phyloP scores from a whole-genome alignment of 2,113 vertebrate species.

The Microtus oregoni region DNA sequence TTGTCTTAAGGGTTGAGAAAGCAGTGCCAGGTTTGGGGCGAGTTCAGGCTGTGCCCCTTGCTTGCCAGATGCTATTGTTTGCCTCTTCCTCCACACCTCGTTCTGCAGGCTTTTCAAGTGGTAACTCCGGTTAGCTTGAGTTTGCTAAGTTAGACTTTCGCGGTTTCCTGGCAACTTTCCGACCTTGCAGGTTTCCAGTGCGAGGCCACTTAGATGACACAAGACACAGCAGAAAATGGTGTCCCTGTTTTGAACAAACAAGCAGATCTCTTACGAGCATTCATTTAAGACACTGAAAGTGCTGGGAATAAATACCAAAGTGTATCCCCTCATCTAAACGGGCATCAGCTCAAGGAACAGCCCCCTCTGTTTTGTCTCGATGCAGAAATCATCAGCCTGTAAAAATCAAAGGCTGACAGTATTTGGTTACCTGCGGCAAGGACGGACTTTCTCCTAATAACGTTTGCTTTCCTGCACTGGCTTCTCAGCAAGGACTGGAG shows the following conservation, averaged over 20 bases:
- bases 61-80: conserved; percentile 6
- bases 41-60: background rate
- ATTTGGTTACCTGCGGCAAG: conserved; percentile 74
- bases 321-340: conserved; percentile 17
- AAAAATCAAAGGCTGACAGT: conserved; percentile 66
- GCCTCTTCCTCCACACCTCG: conserved; percentile 3
- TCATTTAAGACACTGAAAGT: conserved; percentile 38
- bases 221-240: conserved; percentile 26
- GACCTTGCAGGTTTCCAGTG: background rate
- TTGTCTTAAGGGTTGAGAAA: background rate
- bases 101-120: conserved; percentile 6
- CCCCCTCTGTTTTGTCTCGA: conserved; percentile 49
- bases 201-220: conserved; percentile 20
- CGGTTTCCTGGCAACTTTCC: background rate
- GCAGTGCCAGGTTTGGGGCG: conserved; percentile 18
- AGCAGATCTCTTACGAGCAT: conserved; percentile 7
- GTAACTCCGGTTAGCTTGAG: background rate
- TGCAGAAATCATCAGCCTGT: conserved; percentile 61
- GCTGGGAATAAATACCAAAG: conserved; percentile 51
- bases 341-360: conserved; percentile 34
- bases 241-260: background rate
- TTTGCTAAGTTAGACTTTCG: conserved; percentile 40
- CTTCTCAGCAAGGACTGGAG: background rate
- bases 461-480: conserved; percentile 69
- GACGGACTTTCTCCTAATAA: conserved; percentile 69